Base-by-base conservation (phyloP, 2,888 invertebrate genomes). In the Caprella mutica region DNA sequence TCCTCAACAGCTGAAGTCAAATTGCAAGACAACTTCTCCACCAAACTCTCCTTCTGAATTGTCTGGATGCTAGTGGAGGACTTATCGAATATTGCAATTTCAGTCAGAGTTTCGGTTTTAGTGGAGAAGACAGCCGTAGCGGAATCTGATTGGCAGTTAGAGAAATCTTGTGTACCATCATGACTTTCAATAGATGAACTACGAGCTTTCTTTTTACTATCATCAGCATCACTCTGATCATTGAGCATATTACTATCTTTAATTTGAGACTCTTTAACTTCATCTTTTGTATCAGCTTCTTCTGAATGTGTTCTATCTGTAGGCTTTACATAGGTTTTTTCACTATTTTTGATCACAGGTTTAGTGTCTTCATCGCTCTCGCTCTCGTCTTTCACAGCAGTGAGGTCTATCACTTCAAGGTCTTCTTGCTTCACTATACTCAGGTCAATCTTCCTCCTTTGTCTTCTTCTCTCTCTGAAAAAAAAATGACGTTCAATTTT, bases 51-150 rank as follows among this genome's bases (percentile, higher is more conserved):
- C 30, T 43, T 43, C 23, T 38, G 21, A n/a, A 38, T 40, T 14
- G 33, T 55, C 35, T 17, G 38, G 14, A 39, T 48, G 5, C 24
- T 21, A 48, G 19, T 48, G n/a, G 48, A 48, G 6, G 48, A 21
- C 14, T 14, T 30, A 24, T 58, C 58, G 43, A 61, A 61, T 19
- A 61, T 55, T 14, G 61, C 57, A 26, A 61, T 55, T 48, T 61
- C 58, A 4, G 35, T 61, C 12, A 61, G 33, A 14, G 48, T 26
- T 27, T 61, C 58, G 14, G 48, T 43, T 29, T 57, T 57, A 33
- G 55, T 17, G 1, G 48, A 48, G 5, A 29, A 48, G 30, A 48
- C 29, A 19, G 48, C 48, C 5, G 48, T 30, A 17, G 48, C 17
- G 48, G 30, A 4, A 29, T 4, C 19, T 48, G 29, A 30, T 21